Conservation (phyloP, 2,797 vertebrate genomes). For the Atherinosoma microstoma region DNA sequence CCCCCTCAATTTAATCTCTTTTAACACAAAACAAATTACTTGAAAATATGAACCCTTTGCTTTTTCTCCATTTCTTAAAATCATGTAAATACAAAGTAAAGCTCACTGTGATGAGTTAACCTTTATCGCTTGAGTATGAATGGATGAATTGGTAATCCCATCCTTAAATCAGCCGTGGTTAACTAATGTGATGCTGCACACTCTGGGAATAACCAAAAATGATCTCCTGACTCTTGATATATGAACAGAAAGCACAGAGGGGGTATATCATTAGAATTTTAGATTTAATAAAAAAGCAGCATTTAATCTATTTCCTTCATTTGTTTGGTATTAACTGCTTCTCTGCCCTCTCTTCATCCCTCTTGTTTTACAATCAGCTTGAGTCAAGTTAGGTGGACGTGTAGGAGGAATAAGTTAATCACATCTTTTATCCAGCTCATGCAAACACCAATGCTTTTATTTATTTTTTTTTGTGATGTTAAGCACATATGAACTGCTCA, state of each 20-base stretch:
- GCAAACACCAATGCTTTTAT: conserved; percentile 82
- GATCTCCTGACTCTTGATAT: conserved; percentile 34
- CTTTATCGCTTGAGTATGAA: conserved; percentile 1
- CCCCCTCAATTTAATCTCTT: conserved; percentile 67
- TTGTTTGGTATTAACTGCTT: conserved; percentile 94
- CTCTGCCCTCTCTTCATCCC: conserved; percentile 79
- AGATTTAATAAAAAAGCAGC: conserved; percentile 92
- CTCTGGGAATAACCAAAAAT: conserved; percentile 29
- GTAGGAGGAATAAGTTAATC: conserved; percentile 86
- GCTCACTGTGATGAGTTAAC: background rate
- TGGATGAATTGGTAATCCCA: background rate
- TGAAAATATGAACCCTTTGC: conserved; percentile 27
- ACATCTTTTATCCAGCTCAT: conserved; percentile 82
- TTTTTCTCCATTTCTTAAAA: conserved; percentile 16
- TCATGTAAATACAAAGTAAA: conserved; percentile 12
- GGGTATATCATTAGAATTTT: conserved; percentile 95
- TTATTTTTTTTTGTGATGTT: conserved; percentile 86
- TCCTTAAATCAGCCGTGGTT: conserved; percentile 11
- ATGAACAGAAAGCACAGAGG: conserved; percentile 76
- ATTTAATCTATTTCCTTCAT: conserved; percentile 95
- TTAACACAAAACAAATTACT: conserved; percentile 63
- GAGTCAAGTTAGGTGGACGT: conserved; percentile 89
- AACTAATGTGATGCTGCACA: conserved; percentile 16
- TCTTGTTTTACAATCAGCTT: conserved; percentile 76
- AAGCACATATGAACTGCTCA: conserved; percentile 30